Conservation (phyloP, 1,140 invertebrate species). For the Eurosta solidaginis region DNA sequence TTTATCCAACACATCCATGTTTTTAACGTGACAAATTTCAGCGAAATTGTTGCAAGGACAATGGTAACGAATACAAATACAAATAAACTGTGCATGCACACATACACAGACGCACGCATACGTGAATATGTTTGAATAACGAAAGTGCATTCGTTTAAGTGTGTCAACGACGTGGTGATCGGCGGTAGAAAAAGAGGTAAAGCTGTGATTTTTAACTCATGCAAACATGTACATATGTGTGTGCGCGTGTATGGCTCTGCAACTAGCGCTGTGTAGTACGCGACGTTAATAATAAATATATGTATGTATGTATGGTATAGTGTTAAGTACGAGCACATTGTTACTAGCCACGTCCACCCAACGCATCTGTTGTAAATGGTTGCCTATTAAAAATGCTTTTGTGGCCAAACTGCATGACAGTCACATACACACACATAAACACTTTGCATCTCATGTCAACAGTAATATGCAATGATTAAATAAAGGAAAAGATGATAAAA, state of each 20-base stretch:
- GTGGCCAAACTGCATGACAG: neutral
- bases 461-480: too few species aligned
- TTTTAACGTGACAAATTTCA: conserved; percentile 28
- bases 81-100: neutral
- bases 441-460: neutral
- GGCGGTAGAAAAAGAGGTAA: neutral
- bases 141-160: conserved; percentile 13
- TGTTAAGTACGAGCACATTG: neutral
- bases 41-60: conserved; percentile 26
- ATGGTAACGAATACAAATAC: conserved; percentile 11
- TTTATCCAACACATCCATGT: neutral
- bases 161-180: neutral
- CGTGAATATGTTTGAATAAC: neutral
- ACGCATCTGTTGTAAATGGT: neutral
- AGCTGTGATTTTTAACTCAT: too few species aligned
- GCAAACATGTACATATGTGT: too few species aligned
- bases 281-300: neutral
- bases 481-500: too few species aligned
- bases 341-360: neutral
- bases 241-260: too few species aligned
- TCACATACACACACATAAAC: too few species aligned
- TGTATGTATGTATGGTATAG: neutral
- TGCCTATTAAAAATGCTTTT: conserved; percentile 23
- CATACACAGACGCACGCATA: neutral
- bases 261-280: neutral